A percentile compares a stretch with the other conserved stretches of the same genome.
Evolutionary conservation across 2,113 vertebrate species (phyloP).

Genomic region (Triplophysa siluroides): DNA sequence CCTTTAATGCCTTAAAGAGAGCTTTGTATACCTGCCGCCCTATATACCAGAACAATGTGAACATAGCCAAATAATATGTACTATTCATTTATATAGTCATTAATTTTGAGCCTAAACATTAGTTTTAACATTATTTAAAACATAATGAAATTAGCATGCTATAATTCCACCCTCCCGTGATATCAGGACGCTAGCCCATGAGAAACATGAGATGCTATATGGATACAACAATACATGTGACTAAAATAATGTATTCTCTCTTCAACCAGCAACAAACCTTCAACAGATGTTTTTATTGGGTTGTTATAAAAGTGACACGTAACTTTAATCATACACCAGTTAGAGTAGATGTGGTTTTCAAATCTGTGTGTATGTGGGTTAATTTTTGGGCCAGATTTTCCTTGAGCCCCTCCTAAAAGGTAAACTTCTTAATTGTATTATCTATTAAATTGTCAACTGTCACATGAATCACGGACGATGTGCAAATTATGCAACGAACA

Average conservation of each 20-base stretch:
- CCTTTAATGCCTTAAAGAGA: background rate
- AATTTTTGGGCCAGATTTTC: background rate
- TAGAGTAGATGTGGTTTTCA: background rate
- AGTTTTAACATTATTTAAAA: constrained; percentile 1
- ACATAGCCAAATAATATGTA: background rate
- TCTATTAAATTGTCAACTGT: too few species aligned
- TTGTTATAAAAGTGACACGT: constrained; percentile 15
- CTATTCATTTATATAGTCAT: background rate
- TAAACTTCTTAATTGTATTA: too few species aligned
- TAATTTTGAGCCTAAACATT: background rate
- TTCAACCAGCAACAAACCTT: background rate
- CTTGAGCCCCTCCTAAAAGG: too few species aligned
- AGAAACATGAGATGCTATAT: too few species aligned
- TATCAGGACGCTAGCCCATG: background rate
- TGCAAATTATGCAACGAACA: too few species aligned
- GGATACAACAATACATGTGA: background rate
- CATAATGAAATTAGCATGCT: constrained; percentile 9
- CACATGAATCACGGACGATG: too few species aligned
- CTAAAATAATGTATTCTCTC: background rate
- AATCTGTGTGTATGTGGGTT: constrained; percentile 1
- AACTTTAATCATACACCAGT: background rate
- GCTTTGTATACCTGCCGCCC: background rate
- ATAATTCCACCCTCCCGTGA: constrained; percentile 12
- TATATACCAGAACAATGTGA: background rate
- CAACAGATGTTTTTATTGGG: background rate